phyloP scores from a whole-genome alignment of 2,888 invertebrate genomes.

The Agrilus cyanescens region DNA sequence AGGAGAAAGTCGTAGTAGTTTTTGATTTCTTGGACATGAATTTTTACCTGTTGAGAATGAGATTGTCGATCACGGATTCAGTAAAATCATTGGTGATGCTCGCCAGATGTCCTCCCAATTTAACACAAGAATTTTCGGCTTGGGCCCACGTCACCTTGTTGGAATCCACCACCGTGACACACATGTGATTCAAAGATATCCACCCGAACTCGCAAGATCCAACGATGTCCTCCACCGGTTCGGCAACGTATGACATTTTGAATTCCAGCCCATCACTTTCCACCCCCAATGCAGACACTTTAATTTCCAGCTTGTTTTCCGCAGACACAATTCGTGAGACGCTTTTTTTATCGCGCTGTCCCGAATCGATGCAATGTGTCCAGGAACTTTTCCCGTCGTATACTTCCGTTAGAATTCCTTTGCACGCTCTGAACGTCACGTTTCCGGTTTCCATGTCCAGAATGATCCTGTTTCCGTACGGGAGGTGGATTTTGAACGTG shows the following conservation, averaged over 20 bases:
- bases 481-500: constrained; percentile 56
- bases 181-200: constrained; percentile 55
- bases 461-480: constrained; percentile 58
- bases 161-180: constrained; percentile 49
- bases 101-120: constrained; percentile 54
- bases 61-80: constrained; percentile 50
- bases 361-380: constrained; percentile 48
- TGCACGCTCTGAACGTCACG: constrained; percentile 28
- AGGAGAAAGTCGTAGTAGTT: too few species aligned
- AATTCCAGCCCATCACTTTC: constrained; percentile 27
- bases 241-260: constrained; percentile 52
- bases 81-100: constrained; percentile 53
- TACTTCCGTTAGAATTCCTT: constrained; percentile 45
- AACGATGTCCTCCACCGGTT: constrained; percentile 47
- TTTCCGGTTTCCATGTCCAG: constrained; percentile 38
- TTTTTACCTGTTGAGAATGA: constrained; percentile 52
- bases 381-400: constrained; percentile 46
- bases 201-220: constrained; percentile 60
- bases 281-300: constrained; percentile 25
- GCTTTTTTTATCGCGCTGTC: constrained; percentile 38
- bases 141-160: constrained; percentile 50
- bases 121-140: constrained; percentile 53
- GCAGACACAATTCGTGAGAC: constrained; percentile 49
- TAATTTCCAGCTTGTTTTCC: constrained; percentile 42
- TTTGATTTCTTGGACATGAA: background rate